Evolutionary conservation across 2,888 invertebrate genomes (phyloP).

Genomic region (Brachypterus glaber): DNA sequence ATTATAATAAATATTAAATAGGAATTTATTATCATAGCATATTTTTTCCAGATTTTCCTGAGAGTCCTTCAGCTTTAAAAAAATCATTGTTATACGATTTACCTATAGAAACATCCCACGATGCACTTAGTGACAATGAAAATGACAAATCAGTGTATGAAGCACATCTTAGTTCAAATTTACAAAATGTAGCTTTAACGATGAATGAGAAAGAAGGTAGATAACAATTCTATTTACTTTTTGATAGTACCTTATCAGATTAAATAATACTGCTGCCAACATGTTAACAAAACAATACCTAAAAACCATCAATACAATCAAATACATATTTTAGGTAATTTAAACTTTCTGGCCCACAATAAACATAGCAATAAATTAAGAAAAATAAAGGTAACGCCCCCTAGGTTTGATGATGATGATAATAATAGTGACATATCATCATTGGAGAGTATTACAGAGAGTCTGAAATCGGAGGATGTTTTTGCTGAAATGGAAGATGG

Average conservation of each 20-base stretch:
- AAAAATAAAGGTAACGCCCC: slow-evolving; percentile 35
- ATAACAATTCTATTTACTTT: slow-evolving; percentile 1
- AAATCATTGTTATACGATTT: slow-evolving; percentile 46
- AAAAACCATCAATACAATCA: background rate
- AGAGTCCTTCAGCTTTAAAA: slow-evolving; percentile 49
- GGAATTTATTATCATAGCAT: too few species aligned
- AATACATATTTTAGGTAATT: slow-evolving; percentile 30
- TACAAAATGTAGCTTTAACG: slow-evolving; percentile 42
- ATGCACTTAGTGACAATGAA: slow-evolving; percentile 40
- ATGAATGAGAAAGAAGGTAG: slow-evolving; percentile 42
- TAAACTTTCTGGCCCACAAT: slow-evolving; percentile 38
- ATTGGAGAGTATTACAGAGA: slow-evolving; percentile 37
- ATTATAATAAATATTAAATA: slow-evolving; percentile 1
- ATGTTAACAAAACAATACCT: background rate
- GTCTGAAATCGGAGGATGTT: slow-evolving; percentile 43
- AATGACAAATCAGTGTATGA: slow-evolving; percentile 45
- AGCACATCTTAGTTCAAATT: slow-evolving; percentile 43
- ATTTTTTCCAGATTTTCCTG: slow-evolving; percentile 47
- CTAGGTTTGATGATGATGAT: slow-evolving; percentile 27
- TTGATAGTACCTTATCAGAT: background rate
- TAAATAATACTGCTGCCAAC: background rate
- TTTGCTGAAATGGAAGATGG: slow-evolving; percentile 36
- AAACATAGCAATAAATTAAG: slow-evolving; percentile 38
- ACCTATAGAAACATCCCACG: slow-evolving; percentile 44
- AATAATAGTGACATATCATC: slow-evolving; percentile 39